Evolutionary conservation across 2,113 vertebrate genomes (phyloP).

Genomic region (Alexandromys fortis): DNA sequence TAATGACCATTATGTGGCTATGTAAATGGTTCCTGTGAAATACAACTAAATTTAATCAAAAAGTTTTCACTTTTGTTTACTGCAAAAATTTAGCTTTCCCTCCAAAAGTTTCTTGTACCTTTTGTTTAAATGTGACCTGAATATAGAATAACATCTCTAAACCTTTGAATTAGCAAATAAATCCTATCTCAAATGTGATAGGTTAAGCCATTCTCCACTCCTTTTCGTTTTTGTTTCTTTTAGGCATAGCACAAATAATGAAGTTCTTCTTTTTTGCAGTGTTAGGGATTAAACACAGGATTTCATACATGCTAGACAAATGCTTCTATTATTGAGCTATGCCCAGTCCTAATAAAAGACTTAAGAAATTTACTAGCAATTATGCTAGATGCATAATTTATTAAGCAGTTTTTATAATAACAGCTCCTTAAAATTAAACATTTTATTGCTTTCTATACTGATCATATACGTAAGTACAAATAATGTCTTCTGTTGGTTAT

Average conservation of each 20-base stretch:
- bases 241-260: constrained; percentile 35
- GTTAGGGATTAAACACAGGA: neutral
- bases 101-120: constrained; percentile 11
- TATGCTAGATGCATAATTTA: neutral
- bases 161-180: constrained; percentile 41
- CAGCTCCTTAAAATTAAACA: constrained; percentile 52
- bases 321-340: neutral
- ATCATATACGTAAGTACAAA: constrained; percentile 44
- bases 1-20: neutral
- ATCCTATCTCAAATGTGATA: neutral
- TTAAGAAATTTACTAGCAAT: neutral
- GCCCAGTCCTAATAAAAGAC: neutral
- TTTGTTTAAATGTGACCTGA: neutral
- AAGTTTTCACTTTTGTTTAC: neutral
- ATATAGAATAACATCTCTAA: neutral
- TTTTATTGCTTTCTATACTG: constrained; percentile 73
- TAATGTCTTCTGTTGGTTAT: constrained; percentile 63
- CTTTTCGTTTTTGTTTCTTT: constrained; percentile 23
- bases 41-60: neutral
- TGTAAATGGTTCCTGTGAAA: constrained; percentile 36
- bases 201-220: neutral
- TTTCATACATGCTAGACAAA: neutral
- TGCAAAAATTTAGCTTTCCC: neutral
- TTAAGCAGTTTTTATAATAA: constrained; percentile 55
- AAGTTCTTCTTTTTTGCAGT: neutral